Percentiles rank a stretch among this genome's conserved stretches.
Evolutionary conservation across 2,797 vertebrate species (phyloP).

Genomic region (Sebastes trivittatus): DNA sequence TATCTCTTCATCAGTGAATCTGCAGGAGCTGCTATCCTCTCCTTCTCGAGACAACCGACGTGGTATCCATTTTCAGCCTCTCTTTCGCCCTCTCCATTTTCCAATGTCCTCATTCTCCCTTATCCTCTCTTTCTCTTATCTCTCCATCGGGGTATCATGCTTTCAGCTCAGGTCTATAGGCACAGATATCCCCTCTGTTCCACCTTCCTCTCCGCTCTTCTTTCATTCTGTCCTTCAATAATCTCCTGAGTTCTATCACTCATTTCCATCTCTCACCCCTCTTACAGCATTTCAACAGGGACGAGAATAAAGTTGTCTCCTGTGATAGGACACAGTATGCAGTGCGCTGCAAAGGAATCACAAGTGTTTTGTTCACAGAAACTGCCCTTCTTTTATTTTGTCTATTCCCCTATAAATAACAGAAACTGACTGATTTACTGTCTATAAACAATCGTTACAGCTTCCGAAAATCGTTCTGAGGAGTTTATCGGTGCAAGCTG

Average conservation of each 20-base stretch:
- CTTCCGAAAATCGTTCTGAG: slow-evolving; percentile 18
- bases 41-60: slow-evolving; percentile 26
- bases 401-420: neutral
- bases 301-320: slow-evolving; percentile 34
- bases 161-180: slow-evolving; percentile 61
- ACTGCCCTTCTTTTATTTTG: neutral
- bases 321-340: slow-evolving; percentile 1
- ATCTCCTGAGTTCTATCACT: slow-evolving; percentile 60
- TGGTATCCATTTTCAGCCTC: slow-evolving; percentile 63
- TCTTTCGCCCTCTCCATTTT: slow-evolving; percentile 60
- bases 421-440: slow-evolving; percentile 27
- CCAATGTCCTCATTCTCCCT: slow-evolving; percentile 57
- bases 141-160: slow-evolving; percentile 72
- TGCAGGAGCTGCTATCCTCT: slow-evolving; percentile 55
- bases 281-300: slow-evolving; percentile 21
- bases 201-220: slow-evolving; percentile 63
- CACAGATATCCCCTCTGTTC: slow-evolving; percentile 70
- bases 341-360: neutral
- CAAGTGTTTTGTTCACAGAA: slow-evolving; percentile 10
- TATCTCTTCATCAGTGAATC: slow-evolving; percentile 65
- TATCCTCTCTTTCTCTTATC: slow-evolving; percentile 66
- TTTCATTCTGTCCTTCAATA: slow-evolving; percentile 67
- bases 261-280: slow-evolving; percentile 58
- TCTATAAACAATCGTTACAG: slow-evolving; percentile 18
- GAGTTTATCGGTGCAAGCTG: slow-evolving; percentile 41